phyloP scores from a whole-genome alignment of 2,888 invertebrate species.

The Diplolepis rosae region DNA sequence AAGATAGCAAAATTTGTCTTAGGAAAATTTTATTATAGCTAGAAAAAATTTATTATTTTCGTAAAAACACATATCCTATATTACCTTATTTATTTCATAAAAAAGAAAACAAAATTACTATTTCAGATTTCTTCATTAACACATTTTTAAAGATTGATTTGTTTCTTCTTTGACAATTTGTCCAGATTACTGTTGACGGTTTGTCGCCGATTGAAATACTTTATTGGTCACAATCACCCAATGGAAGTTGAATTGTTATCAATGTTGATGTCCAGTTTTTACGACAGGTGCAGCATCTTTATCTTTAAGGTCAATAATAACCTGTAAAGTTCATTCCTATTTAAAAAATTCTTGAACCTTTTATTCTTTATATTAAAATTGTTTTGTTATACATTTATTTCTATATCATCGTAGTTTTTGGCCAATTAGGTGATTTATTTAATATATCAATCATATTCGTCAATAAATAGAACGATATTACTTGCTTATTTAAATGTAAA shows the following conservation, averaged over 20 bases:
- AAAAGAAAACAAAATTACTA: slow-evolving; percentile 12
- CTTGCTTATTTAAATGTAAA: not conserved
- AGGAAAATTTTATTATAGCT: not conserved
- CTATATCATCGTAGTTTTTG: not conserved
- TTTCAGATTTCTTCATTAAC: not conserved
- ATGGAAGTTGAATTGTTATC: not conserved
- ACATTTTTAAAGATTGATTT: not conserved
- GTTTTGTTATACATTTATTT: not conserved
- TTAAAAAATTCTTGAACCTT: not conserved
- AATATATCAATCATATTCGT: not conserved
- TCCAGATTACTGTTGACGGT: not conserved
- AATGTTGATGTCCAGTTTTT: slow-evolving; percentile 31
- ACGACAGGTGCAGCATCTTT: slow-evolving; percentile 52
- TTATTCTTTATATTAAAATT: no score
- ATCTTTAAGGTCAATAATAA: slow-evolving; percentile 65
- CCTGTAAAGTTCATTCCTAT: slow-evolving; percentile 49
- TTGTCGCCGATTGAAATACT: not conserved
- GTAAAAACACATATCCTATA: not conserved
- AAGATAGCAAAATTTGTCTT: not conserved
- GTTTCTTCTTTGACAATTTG: not conserved
- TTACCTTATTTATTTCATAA: not conserved
- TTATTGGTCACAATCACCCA: not conserved
- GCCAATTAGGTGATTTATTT: not conserved
- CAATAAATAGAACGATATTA: not conserved
- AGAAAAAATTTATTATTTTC: not conserved